Evolutionary conservation across 2,888 invertebrate genomes (phyloP).

Genomic region (Troides aeacus): DNA sequence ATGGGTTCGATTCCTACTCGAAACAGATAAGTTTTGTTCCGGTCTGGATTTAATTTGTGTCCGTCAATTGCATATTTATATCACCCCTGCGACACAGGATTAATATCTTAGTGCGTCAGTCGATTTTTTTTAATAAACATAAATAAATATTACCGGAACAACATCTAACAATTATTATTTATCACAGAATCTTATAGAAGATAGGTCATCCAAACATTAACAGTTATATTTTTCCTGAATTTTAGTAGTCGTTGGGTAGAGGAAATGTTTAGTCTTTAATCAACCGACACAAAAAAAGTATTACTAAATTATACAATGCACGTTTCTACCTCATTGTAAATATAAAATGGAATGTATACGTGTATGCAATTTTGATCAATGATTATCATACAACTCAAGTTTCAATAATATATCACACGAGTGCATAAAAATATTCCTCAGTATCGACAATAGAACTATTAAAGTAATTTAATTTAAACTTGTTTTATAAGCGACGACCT

Average conservation of each 20-base stretch:
- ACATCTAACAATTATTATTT: neutral
- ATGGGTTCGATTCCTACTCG: too few species aligned
- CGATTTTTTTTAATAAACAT: too few species aligned
- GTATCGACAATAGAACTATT: neutral
- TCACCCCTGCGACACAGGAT: too few species aligned
- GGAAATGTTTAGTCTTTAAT: too few species aligned
- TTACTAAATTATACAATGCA: too few species aligned
- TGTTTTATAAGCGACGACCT: constrained; percentile 3
- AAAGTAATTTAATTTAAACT: neutral
- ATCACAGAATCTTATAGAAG: neutral
- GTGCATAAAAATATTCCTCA: neutral
- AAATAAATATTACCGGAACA: too few species aligned
- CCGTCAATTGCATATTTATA: too few species aligned
- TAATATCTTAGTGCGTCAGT: too few species aligned
- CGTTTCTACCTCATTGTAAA: neutral
- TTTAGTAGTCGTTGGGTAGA: too few species aligned
- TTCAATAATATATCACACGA: neutral
- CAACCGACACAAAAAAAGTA: too few species aligned
- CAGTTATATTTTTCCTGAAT: neutral
- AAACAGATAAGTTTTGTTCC: too few species aligned
- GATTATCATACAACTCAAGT: neutral
- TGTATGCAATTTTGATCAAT: neutral
- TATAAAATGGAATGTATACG: neutral
- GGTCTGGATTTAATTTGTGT: too few species aligned
- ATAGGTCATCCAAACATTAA: neutral